Evolutionary conservation across 1,140 invertebrate species (phyloP).

Genomic region (Drosophila dunni): DNA sequence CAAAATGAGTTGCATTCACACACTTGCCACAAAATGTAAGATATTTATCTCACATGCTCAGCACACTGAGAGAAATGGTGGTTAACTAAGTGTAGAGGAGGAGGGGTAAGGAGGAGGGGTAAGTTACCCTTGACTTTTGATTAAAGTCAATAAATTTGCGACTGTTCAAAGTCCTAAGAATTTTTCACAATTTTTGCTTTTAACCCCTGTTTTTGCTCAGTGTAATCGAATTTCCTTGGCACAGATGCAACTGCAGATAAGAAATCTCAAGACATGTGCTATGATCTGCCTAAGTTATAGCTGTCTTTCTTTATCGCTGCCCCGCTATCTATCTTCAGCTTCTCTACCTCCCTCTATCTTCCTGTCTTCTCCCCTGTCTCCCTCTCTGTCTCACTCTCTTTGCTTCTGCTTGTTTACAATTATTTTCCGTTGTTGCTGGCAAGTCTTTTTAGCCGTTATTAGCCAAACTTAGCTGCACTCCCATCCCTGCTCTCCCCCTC

Average conservation of each 20-base stretch:
- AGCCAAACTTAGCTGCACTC: slow-evolving; percentile 5
- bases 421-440: slow-evolving; percentile 75
- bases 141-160: too few relatives aligned
- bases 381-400: slow-evolving; percentile 20
- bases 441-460: slow-evolving; percentile 52
- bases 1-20: slow-evolving; percentile 64
- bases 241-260: slow-evolving; percentile 23
- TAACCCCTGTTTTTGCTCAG: background rate
- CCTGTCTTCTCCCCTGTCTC: slow-evolving; percentile 8
- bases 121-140: too few relatives aligned
- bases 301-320: background rate
- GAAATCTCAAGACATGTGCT: slow-evolving; percentile 4
- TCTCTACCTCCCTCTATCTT: background rate
- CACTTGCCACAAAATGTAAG: slow-evolving; percentile 43
- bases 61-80: slow-evolving; percentile 11
- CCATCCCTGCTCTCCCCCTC: background rate
- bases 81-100: background rate
- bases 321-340: too few relatives aligned
- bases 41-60: slow-evolving; percentile 30
- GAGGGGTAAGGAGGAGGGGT: too few relatives aligned
- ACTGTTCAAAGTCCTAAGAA: too few relatives aligned
- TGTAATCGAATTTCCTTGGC: slow-evolving; percentile 1
- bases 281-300: background rate
- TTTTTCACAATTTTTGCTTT: too few relatives aligned
- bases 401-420: slow-evolving; percentile 57